These are phyloP conservation scores for Phania funesta DNA, from an alignment of 2,888 invertebrate genomes.

Conservation along the genomic window DNA sequence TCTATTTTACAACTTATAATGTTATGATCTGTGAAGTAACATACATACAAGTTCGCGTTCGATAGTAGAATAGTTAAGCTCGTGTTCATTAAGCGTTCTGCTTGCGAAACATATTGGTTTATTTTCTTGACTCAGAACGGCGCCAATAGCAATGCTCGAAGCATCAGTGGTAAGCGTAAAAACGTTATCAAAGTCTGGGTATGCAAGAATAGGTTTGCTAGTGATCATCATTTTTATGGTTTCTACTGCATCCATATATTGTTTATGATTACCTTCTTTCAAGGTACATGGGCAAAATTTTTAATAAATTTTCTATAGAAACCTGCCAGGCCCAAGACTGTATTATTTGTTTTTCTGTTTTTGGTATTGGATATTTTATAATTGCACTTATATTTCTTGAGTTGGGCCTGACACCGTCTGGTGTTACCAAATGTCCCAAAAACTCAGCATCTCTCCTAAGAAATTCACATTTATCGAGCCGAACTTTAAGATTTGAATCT, in stretches of 20 bases:
- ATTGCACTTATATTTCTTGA: slow-evolving; percentile 62
- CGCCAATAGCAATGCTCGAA: slow-evolving; percentile 61
- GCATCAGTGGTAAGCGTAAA: slow-evolving; percentile 61
- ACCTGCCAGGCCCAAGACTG: slow-evolving; percentile 1
- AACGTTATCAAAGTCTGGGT: slow-evolving; percentile 57
- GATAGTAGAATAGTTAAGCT: too few species aligned
- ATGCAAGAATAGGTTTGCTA: slow-evolving; percentile 53
- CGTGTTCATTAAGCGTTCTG: too few species aligned
- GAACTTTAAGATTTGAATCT: slow-evolving; percentile 3
- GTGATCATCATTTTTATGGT: slow-evolving; percentile 48
- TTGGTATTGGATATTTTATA: slow-evolving; percentile 67
- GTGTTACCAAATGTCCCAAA: slow-evolving; percentile 14
- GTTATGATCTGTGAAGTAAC: too few species aligned
- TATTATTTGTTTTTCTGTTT: slow-evolving; percentile 54
- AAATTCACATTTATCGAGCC: background rate
- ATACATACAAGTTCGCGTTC: too few species aligned
- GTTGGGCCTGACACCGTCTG: slow-evolving; percentile 20
- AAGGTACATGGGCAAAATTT: background rate
- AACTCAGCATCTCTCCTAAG: slow-evolving; percentile 14
- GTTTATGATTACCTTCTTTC: background rate
- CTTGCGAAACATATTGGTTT: background rate
- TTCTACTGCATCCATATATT: slow-evolving; percentile 37
- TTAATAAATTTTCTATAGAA: slow-evolving; percentile 26
- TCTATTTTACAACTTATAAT: too few species aligned
- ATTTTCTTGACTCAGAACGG: slow-evolving; percentile 10